Percentiles rank a stretch among this genome's conserved stretches.
phyloP scores from a whole-genome alignment of 2,888 invertebrate genomes.

The Biston stratarius region DNA sequence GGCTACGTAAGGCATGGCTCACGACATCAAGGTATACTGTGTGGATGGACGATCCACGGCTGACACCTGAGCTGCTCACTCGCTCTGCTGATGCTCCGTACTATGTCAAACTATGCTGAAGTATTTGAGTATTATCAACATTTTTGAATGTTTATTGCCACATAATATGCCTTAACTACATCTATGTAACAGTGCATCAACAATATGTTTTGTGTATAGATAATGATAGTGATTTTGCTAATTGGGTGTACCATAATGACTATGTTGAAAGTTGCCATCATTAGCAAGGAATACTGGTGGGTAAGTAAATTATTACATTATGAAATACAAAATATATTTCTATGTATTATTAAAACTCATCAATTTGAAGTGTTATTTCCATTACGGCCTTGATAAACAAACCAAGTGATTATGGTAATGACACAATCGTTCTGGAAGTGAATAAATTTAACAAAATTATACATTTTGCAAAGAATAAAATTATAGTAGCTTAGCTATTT shows the following conservation, averaged over 20 bases:
- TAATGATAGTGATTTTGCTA: conserved; percentile 14
- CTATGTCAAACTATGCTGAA: not conserved
- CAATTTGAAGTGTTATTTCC: conserved; percentile 11
- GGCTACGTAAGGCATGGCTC: conserved; percentile 77
- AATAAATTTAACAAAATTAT: conserved; percentile 10
- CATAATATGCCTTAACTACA: not conserved
- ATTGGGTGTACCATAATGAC: conserved; percentile 15
- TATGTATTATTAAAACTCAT: not conserved
- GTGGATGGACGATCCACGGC: conserved; percentile 65
- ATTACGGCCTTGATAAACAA: conserved; percentile 11
- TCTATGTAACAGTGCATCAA: conserved; percentile 18
- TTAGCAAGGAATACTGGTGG: not conserved
- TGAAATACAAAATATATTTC: not conserved
- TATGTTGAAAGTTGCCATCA: conserved; percentile 1
- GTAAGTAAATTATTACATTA: not conserved
- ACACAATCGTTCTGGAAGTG: not conserved
- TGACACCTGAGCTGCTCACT: conserved; percentile 63
- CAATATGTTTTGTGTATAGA: conserved; percentile 5
- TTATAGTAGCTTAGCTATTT: conserved; percentile 8
- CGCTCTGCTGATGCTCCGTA: conserved; percentile 54
- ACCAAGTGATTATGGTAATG: conserved; percentile 21
- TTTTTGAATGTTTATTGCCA: too few species aligned
- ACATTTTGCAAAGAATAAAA: conserved; percentile 7
- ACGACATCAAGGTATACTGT: conserved; percentile 75
- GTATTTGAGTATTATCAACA: too few species aligned